Conservation (phyloP, 2,797 vertebrate species). For the Sorex maritimensis region DNA sequence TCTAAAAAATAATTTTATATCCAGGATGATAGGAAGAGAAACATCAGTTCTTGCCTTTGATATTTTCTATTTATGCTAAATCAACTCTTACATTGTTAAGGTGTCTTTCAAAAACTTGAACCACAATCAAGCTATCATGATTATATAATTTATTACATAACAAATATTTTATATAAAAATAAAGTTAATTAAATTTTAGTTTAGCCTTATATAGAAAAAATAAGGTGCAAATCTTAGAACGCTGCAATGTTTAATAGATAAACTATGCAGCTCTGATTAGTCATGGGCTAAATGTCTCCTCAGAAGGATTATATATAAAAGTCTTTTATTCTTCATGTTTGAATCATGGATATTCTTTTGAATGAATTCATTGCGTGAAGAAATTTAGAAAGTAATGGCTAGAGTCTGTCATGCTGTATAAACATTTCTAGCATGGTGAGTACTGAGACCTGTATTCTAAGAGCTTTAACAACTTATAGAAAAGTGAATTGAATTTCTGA, state of each 20-base stretch:
- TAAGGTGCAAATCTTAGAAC: neutral
- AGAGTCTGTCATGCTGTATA: slow-evolving; percentile 17
- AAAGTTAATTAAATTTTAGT: neutral
- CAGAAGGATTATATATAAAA: slow-evolving; percentile 67
- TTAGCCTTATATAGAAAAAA: neutral
- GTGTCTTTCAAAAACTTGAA: neutral
- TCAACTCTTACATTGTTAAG: slow-evolving; percentile 34
- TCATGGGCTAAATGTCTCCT: slow-evolving; percentile 64
- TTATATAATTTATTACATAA: slow-evolving; percentile 6
- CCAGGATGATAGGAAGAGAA: neutral
- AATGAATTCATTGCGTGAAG: slow-evolving; percentile 15
- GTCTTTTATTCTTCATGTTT: slow-evolving; percentile 51
- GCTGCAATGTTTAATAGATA: slow-evolving; percentile 19
- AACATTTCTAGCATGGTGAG: slow-evolving; percentile 53
- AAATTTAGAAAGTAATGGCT: slow-evolving; percentile 56
- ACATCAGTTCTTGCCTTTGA: neutral
- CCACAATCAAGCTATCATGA: neutral
- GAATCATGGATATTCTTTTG: slow-evolving; percentile 56
- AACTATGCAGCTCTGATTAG: slow-evolving; percentile 53
- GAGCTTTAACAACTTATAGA: slow-evolving; percentile 80
- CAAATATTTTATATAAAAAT: slow-evolving; percentile 2
- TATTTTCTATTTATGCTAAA: neutral
- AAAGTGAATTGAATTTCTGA: slow-evolving; percentile 82
- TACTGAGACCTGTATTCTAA: slow-evolving; percentile 77
- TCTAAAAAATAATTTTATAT: neutral